Evolutionary conservation across 2,113 vertebrate species (phyloP), one percentile per base, ranked within the genome.

Genomic region (Xiphophorus hellerii): DNA sequence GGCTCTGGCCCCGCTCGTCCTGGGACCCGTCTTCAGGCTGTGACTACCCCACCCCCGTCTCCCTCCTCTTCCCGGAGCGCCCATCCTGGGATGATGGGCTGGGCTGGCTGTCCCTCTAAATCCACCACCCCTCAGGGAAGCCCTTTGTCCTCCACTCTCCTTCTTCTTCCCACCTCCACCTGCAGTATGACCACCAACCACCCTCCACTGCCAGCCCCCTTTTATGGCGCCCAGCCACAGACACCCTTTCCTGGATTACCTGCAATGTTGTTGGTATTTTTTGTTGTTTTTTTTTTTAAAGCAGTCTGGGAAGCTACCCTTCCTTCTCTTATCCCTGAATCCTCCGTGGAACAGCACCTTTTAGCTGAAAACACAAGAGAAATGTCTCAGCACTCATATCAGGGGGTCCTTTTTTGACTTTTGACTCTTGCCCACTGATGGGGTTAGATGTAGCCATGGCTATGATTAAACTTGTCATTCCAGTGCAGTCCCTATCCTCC

Each of bases 61-160:
- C 74, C 76, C 80, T 71, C 51, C 20, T 76, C 73, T 54, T 81
- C 84, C 69, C 88, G 89, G 85, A 90, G 82, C 77, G 87, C 86
- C 85, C 66, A 73, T 77, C 86, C 83, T 60, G 64, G 85, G 82
- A 80, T 77, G 63, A 88, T 71, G 79, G 90, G 87, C 88, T 85
- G 88, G 91, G 89, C 90, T 87, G 90, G 86, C 91, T 90, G 84
- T 93, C 89, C 89, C 88, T 88, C 86, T 79, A 79, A 89, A 78
- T 84, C 87, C 87, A 92, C 84, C 92, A 90, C 90, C 92, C 93
- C 93, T 94, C 93, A 93, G 93, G 94, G 94, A 94, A 93, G 90
- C 89, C 88, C 87, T 92, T 89, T 89, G 79, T 84, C 81, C 81
- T 84, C 82, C 61, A 48, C 54, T 42, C 62, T 28, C 69, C 66